phyloP scores from a whole-genome alignment of 2,888 invertebrate species.

The Meiosimyza platycephala region DNA sequence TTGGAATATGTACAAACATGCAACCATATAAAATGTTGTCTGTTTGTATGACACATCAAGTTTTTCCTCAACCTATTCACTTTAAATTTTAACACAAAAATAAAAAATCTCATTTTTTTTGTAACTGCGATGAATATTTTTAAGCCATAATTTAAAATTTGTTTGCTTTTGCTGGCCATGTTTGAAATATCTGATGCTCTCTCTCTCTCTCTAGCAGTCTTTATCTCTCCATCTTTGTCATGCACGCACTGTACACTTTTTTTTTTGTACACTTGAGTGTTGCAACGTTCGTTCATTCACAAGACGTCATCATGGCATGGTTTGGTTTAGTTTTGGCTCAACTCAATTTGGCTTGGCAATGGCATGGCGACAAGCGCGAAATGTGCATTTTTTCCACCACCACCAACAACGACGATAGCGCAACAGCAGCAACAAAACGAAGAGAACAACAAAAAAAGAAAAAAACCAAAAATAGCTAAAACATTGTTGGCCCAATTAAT shows the following conservation, averaged over 20 bases:
- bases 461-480: neutral
- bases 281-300: constrained; percentile 9
- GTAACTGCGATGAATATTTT: neutral
- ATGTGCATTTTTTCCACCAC: constrained; percentile 3
- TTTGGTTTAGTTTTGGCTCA: constrained; percentile 1
- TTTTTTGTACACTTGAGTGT: neutral
- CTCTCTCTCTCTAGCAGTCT: neutral
- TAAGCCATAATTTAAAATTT: constrained; percentile 21
- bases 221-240: neutral
- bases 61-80: constrained; percentile 15
- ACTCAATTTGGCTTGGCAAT: neutral
- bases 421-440: neutral
- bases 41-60: constrained; percentile 28
- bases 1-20: constrained; percentile 6
- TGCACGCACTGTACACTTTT: constrained; percentile 2
- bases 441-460: no score
- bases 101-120: neutral
- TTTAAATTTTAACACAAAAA: neutral
- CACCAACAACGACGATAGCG: no score
- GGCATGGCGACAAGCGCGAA: constrained; percentile 17
- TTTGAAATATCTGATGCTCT: neutral
- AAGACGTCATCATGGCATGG: constrained; percentile 9
- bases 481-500: constrained; percentile 30
- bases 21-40: constrained; percentile 5
- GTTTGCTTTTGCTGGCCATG: neutral